phyloP scores from a whole-genome alignment of 1,140 invertebrate genomes.

The Leptopilina clavipes region DNA sequence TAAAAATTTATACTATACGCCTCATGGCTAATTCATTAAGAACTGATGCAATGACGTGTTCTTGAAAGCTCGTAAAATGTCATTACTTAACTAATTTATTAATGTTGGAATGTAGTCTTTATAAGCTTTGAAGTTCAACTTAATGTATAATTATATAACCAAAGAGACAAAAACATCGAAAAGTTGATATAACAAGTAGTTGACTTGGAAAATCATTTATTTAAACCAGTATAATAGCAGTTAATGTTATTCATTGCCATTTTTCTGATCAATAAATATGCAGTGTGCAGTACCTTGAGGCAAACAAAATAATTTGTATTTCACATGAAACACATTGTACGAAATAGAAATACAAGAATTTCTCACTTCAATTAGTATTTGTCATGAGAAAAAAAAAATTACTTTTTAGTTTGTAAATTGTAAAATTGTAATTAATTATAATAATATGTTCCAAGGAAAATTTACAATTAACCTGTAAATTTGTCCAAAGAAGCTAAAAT shows the following conservation, averaged over 20 bases:
- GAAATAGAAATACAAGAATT: too few species aligned
- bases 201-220: slow-evolving; percentile 9
- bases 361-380: too few species aligned
- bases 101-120: background rate
- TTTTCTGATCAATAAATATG: slow-evolving; percentile 46
- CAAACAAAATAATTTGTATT: slow-evolving; percentile 36
- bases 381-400: too few species aligned
- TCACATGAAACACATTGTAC: too few species aligned
- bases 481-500: too few species aligned
- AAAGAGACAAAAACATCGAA: background rate
- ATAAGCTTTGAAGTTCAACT: background rate
- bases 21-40: background rate
- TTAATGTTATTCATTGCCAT: slow-evolving; percentile 39
- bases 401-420: too few species aligned
- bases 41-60: background rate
- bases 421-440: too few species aligned
- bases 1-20: background rate
- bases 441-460: too few species aligned
- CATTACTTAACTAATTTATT: background rate
- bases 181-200: background rate
- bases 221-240: slow-evolving; percentile 1
- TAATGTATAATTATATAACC: background rate
- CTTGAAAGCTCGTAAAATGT: slow-evolving; percentile 22
- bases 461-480: too few species aligned
- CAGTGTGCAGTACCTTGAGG: slow-evolving; percentile 39